These are phyloP conservation scores for Vidua chalybeata DNA, from an alignment of 2,113 vertebrate genomes.

Conservation along the genomic window DNA sequence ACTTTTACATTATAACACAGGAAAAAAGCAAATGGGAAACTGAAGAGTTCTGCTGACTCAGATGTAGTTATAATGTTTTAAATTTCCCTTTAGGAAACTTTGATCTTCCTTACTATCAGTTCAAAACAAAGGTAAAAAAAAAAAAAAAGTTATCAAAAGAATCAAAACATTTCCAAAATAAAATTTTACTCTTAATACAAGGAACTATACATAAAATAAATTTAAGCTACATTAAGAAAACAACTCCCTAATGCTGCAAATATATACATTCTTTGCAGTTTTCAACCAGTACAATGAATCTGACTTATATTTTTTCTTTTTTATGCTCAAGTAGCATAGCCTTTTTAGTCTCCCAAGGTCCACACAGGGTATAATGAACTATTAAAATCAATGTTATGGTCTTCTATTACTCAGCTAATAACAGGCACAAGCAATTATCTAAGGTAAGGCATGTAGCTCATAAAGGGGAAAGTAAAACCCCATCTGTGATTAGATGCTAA, in stretches of 20 bases:
- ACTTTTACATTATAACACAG: neutral
- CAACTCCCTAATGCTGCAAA: neutral
- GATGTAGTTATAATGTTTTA: neutral
- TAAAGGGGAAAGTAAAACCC: neutral
- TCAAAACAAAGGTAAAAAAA: neutral
- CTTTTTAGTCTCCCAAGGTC: neutral
- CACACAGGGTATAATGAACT: neutral
- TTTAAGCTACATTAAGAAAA: neutral
- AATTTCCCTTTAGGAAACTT: neutral
- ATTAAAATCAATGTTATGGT: neutral
- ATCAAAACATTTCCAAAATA: neutral
- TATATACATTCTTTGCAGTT: neutral
- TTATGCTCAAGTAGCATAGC: neutral
- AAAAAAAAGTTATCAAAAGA: neutral
- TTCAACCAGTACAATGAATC: neutral
- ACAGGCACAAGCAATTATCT: neutral
- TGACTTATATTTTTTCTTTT: neutral
- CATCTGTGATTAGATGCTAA: neutral
- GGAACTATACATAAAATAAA: neutral
- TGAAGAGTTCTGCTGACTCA: neutral
- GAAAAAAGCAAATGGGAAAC: neutral
- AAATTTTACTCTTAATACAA: neutral
- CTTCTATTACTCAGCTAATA: conserved; percentile 14
- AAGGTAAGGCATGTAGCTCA: neutral
- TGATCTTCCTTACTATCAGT: neutral